Base-by-base conservation (phyloP, 2,888 invertebrate genomes). In the Actias luna region DNA sequence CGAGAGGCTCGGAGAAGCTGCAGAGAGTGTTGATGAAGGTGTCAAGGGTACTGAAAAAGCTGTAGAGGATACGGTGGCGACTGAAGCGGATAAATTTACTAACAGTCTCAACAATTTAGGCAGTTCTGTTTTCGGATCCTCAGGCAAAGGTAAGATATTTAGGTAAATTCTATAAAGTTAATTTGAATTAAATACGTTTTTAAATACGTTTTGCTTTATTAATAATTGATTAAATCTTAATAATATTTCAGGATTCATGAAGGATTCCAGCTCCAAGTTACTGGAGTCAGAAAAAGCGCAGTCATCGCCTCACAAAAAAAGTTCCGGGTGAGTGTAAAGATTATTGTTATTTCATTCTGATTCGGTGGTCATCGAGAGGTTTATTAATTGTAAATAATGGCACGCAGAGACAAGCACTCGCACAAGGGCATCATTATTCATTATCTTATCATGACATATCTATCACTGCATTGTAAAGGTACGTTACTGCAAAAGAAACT, bases 281-380 rank as follows among this genome's bases (percentile, higher is more conserved):
- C 73, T 92, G 77, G 90, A 92, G 67, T 90, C 91, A 0, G 92
- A 92, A 74, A 92, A 92, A 71, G 73, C 88, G 60, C 89, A 91
- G 62, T 83, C 91, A 2, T 86, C 88, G 33, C 90, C 90, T 58
- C 86, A 90, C 76, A 92, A 92, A 78, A 92, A 92, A 76, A 79
- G 87, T 72, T 92, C 92, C 61, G 92, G 92, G 92, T 92, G 83
- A 84, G 89, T 22, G 57, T 59, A 64, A 16, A 59, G 4, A 60
- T 22, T 35, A 63, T 58, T 58, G 1, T 35, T 59, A 63, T 55
- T 4, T 14, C 1, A 42, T 42, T 29, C 27, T 29, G 16, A 55
- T 29, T 14, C 22, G 46, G 8, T 8, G 46, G 10, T 10, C 46
- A 22, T 3, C 3, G 12, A 10, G 10, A 12, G 22, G 46, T 46